Evolutionary conservation across 2,888 invertebrate species (phyloP).

Genomic region (Thumatha senex): DNA sequence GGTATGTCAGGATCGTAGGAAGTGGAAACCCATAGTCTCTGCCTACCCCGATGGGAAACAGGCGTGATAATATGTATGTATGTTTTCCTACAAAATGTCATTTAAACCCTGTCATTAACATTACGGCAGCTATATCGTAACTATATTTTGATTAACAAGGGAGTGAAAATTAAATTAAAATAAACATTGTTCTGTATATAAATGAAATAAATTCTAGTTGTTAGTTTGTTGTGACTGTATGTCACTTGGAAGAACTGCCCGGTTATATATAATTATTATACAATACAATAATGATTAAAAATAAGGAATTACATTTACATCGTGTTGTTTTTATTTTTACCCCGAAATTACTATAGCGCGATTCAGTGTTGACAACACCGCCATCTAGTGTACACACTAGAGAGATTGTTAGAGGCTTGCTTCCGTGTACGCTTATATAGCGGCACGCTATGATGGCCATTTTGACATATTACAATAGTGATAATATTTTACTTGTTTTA

Average conservation of each 20-base stretch:
- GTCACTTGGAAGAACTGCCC: conserved; percentile 4
- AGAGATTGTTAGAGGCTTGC: too few relatives aligned
- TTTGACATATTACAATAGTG: too few relatives aligned
- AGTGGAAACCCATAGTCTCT: too few relatives aligned
- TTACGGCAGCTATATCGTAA: background rate
- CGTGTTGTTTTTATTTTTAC: conserved; percentile 10
- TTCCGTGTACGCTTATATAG: too few relatives aligned
- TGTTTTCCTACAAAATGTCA: background rate
- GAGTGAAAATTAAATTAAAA: conserved; percentile 16
- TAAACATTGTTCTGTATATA: conserved; percentile 26
- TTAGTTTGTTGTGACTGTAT: background rate
- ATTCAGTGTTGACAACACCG: too few relatives aligned
- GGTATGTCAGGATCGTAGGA: too few relatives aligned
- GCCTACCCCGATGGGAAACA: too few relatives aligned
- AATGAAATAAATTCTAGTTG: conserved; percentile 13
- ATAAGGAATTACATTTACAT: conserved; percentile 29
- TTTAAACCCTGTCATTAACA: background rate
- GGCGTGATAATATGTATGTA: background rate
- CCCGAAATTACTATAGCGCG: background rate
- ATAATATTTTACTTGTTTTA: too few relatives aligned
- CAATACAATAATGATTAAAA: conserved; percentile 2
- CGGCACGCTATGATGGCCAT: too few relatives aligned
- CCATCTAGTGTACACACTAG: too few relatives aligned
- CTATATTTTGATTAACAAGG: conserved; percentile 3
- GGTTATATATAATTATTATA: conserved; percentile 2